A percentile compares a stretch with the other conserved stretches of the same genome.
Evolutionary conservation across 1,140 invertebrate genomes (phyloP).

Genomic region (Lepidostoma basale): DNA sequence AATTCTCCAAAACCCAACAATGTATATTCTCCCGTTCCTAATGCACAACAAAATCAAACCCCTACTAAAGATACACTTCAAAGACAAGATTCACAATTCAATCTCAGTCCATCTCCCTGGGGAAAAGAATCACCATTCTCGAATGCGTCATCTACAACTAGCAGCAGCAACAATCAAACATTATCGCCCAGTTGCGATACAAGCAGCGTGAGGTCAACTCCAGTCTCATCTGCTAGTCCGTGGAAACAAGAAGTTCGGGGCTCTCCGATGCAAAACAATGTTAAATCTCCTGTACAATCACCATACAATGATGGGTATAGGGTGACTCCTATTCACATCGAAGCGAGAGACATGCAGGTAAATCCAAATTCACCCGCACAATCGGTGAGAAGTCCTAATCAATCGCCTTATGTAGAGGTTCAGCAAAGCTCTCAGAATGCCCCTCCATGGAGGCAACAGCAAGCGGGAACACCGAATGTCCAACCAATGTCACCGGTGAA

Average conservation of each 20-base stretch:
- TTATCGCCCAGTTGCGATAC: slow-evolving; percentile 34
- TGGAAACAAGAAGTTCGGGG: slow-evolving; percentile 38
- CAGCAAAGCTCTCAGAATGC: slow-evolving; percentile 36
- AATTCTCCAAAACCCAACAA: slow-evolving; percentile 9
- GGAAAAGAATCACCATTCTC: slow-evolving; percentile 51
- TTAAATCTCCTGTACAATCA: slow-evolving; percentile 9
- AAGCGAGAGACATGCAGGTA: slow-evolving; percentile 21
- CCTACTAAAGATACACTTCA: slow-evolving; percentile 56
- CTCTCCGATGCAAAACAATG: slow-evolving; percentile 24
- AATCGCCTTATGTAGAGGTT: slow-evolving; percentile 23
- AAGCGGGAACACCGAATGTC: slow-evolving; percentile 49
- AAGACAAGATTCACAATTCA: slow-evolving; percentile 60
- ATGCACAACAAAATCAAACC: slow-evolving; percentile 46
- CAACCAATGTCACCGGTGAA: not conserved
- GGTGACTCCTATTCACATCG: slow-evolving; percentile 31
- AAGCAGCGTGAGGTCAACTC: slow-evolving; percentile 33
- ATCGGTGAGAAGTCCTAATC: slow-evolving; percentile 15
- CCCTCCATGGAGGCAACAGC: slow-evolving; percentile 47
- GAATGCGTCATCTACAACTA: slow-evolving; percentile 35
- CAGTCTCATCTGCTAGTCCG: slow-evolving; percentile 36
- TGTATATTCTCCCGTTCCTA: too few relatives aligned
- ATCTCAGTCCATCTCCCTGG: slow-evolving; percentile 56
- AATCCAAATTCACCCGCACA: slow-evolving; percentile 24
- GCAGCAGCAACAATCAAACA: slow-evolving; percentile 45
- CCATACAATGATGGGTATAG: slow-evolving; percentile 24